These are phyloP conservation scores for Columba guinea DNA, from an alignment of 2,797 vertebrate genomes.

Conservation along the genomic window DNA sequence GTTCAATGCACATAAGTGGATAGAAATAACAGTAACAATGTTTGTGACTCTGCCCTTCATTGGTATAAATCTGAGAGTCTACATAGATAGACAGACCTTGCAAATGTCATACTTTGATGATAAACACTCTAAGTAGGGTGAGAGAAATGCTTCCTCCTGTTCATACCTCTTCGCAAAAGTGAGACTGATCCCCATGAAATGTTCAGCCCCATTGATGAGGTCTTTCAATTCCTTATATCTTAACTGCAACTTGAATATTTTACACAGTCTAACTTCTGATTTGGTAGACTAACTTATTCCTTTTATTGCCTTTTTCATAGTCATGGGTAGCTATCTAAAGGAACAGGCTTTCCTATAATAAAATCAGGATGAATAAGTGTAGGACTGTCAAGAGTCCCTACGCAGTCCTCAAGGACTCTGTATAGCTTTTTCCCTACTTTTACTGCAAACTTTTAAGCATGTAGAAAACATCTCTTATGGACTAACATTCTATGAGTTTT, in stretches of 20 bases:
- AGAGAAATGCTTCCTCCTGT: not conserved
- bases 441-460: not conserved
- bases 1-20: not conserved
- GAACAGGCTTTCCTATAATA: not conserved
- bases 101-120: not conserved
- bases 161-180: not conserved
- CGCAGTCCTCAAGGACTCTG: not conserved
- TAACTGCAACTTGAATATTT: not conserved
- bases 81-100: not conserved
- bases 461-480: not conserved
- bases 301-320: not conserved
- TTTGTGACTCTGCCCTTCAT: not conserved
- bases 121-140: not conserved
- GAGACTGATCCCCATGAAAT: not conserved
- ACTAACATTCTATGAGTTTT: not conserved
- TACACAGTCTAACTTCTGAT: not conserved
- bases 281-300: not conserved
- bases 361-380: not conserved
- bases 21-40: not conserved
- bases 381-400: not conserved
- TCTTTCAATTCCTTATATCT: not conserved
- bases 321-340: not conserved
- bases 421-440: not conserved
- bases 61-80: not conserved
- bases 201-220: not conserved